Evolutionary conservation across 2,113 vertebrate genomes (phyloP).

Genomic region (Brachypteracias leptosomus): DNA sequence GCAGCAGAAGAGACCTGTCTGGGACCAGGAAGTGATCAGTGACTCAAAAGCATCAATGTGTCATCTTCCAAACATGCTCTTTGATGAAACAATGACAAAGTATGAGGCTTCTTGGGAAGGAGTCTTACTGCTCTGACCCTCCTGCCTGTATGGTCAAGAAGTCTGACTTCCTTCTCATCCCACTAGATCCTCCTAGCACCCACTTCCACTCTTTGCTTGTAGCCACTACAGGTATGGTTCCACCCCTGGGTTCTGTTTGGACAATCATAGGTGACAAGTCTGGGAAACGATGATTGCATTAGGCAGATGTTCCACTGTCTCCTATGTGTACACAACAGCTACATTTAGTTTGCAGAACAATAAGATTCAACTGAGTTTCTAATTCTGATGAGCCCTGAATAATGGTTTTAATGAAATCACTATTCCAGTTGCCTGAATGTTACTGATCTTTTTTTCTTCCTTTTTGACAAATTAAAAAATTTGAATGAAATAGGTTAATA

Average conservation of each 20-base stretch:
- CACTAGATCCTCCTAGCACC: rapidly evolving
- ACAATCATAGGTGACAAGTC: rapidly evolving
- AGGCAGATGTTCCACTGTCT: background rate
- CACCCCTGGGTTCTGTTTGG: rapidly evolving
- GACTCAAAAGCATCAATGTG: background rate
- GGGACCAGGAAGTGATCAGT: background rate
- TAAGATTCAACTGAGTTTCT: background rate
- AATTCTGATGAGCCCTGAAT: background rate
- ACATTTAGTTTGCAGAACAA: background rate
- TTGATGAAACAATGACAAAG: background rate
- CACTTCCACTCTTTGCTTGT: background rate
- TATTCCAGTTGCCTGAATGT: background rate
- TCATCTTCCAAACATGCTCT: rapidly evolving
- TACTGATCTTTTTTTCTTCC: background rate
- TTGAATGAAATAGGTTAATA: background rate
- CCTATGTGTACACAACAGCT: background rate
- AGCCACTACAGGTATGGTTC: rapidly evolving
- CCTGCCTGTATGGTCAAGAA: background rate
- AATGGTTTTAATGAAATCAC: rapidly evolving
- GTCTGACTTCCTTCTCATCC: rapidly evolving
- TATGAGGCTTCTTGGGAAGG: background rate
- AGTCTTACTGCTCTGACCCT: background rate
- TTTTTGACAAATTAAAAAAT: background rate
- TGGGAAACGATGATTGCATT: rapidly evolving
- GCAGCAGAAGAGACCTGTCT: background rate